Percentiles rank a stretch among this genome's conserved stretches.
Evolutionary conservation across 2,113 vertebrate genomes (phyloP).

Genomic region (Morone saxatilis): DNA sequence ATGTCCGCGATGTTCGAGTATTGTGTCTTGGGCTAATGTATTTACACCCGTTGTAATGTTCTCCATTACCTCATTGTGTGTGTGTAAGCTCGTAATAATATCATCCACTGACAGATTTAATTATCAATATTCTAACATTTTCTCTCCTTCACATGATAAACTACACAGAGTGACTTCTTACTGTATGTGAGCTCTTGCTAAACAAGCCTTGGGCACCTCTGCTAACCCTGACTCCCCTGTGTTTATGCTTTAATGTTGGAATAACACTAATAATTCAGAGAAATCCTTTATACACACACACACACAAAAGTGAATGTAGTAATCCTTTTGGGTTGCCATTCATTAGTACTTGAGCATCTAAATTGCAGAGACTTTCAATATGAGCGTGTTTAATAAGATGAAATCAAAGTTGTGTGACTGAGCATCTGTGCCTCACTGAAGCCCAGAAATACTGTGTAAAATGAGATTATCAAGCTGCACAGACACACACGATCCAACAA

Average conservation of each 20-base stretch:
- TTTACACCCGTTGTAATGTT: slow-evolving; percentile 44
- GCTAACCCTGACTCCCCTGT: background rate
- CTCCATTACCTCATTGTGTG: slow-evolving; percentile 23
- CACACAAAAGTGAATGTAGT: background rate
- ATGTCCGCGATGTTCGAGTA: too few relatives aligned
- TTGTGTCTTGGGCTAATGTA: slow-evolving; percentile 47
- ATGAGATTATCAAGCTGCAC: background rate
- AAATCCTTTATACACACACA: slow-evolving; percentile 17
- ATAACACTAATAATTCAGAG: slow-evolving; percentile 1
- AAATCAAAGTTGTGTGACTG: background rate
- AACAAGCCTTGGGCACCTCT: slow-evolving; percentile 7
- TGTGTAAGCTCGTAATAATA: slow-evolving; percentile 21
- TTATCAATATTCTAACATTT: slow-evolving; percentile 48
- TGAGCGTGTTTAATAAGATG: background rate
- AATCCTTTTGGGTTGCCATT: background rate
- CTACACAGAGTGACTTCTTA: background rate
- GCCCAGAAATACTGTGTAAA: background rate
- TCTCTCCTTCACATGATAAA: slow-evolving; percentile 23
- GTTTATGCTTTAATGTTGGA: background rate
- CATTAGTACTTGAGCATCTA: background rate
- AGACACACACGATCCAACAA: background rate
- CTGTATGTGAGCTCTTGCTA: slow-evolving; percentile 4
- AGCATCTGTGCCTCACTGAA: background rate
- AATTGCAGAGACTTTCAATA: background rate
- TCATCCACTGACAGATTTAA: slow-evolving; percentile 37